Percentiles rank a stretch among this genome's conserved stretches.
Conservation (phyloP, 2,888 invertebrate genomes). For the Laothoe populi region DNA sequence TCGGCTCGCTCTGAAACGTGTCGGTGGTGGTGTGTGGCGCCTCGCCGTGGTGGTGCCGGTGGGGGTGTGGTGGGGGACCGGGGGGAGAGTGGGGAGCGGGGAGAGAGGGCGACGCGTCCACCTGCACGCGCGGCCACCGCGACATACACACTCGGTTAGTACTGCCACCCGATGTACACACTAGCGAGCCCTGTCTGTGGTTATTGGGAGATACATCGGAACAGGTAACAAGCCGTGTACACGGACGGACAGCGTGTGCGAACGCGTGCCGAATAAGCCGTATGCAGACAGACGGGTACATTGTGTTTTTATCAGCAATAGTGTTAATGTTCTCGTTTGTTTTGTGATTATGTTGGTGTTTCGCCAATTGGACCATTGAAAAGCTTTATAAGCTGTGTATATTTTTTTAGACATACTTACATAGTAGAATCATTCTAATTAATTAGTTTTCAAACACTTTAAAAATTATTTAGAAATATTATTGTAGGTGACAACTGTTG, state of each 20-base stretch:
- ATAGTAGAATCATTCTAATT: not conserved
- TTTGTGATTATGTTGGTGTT: not conserved
- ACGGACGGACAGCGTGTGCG: constrained; percentile 11
- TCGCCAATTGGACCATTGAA: not conserved
- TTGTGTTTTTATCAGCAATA: constrained; percentile 12
- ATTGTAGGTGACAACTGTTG: not conserved
- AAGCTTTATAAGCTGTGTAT: constrained; percentile 16
- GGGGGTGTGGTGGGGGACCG: constrained; percentile 63
- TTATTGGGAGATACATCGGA: constrained; percentile 41
- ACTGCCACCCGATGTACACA: constrained; percentile 51
- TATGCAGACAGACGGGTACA: constrained; percentile 7
- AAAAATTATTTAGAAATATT: not conserved
- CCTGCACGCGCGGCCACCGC: constrained; percentile 72
- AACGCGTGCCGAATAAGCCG: constrained; percentile 13
- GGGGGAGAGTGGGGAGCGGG: constrained; percentile 53
- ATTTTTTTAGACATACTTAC: constrained; percentile 28
- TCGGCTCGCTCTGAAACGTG: constrained; percentile 77
- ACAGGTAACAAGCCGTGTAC: constrained; percentile 16
- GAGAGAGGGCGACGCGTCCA: constrained; percentile 47
- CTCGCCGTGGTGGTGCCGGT: constrained; percentile 80
- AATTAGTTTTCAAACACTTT: not conserved
- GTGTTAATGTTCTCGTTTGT: constrained; percentile 2
- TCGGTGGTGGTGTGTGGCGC: constrained; percentile 75
- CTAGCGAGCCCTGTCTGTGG: constrained; percentile 55
- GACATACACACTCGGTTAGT: constrained; percentile 78